Evolutionary conservation across 2,797 vertebrate species (phyloP).

Genomic region (Centroberyx gerrardi): DNA sequence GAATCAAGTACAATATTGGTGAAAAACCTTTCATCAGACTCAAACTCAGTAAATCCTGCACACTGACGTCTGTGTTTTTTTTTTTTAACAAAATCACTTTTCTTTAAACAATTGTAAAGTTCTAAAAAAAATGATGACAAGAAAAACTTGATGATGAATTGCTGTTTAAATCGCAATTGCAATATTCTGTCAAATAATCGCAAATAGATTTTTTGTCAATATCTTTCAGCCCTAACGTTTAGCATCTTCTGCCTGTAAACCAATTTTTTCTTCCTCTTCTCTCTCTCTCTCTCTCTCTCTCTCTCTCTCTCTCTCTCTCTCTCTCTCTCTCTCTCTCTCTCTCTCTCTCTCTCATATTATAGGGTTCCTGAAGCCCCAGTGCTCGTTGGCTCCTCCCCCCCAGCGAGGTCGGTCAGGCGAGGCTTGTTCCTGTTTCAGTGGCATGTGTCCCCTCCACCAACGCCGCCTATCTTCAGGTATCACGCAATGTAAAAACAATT

Average conservation of each 20-base stretch:
- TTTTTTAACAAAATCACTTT: too few relatives aligned
- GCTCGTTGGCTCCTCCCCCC: conserved; percentile 86
- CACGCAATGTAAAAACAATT: neutral
- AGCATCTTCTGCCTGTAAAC: neutral
- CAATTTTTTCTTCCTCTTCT: neutral
- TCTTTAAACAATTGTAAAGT: too few relatives aligned
- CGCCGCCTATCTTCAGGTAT: conserved; percentile 88
- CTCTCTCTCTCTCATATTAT: conserved; percentile 18
- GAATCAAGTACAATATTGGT: too few relatives aligned
- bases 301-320: neutral
- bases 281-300: neutral
- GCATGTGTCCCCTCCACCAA: conserved; percentile 87
- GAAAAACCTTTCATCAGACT: too few relatives aligned
- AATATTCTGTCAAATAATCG: too few relatives aligned
- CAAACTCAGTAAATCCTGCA: too few relatives aligned
- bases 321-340: too few relatives aligned
- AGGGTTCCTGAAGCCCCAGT: conserved; percentile 91
- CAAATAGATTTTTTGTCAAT: too few relatives aligned
- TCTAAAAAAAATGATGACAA: too few relatives aligned
- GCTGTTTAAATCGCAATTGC: too few relatives aligned
- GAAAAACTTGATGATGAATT: too few relatives aligned
- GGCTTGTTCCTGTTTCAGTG: conserved; percentile 87
- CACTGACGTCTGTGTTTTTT: too few relatives aligned
- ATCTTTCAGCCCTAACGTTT: neutral
- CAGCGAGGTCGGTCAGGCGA: conserved; percentile 85